Evolutionary conservation across 2,113 vertebrate genomes (phyloP).

Genomic region (Chrysemys picta): DNA sequence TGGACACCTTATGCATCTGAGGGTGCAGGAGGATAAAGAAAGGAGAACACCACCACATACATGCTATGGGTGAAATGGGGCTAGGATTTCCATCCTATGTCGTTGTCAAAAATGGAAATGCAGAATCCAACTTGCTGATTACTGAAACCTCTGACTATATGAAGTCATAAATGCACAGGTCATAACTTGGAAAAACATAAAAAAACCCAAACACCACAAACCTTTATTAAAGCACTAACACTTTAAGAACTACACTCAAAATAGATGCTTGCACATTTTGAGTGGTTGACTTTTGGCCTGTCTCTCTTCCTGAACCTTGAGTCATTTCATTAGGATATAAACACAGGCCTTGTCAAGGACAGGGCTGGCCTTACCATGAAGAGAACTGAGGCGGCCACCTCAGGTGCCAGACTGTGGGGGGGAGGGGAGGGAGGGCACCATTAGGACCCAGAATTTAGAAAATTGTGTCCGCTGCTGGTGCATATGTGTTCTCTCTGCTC

Average conservation of each 20-base stretch:
- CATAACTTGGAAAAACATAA: neutral
- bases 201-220: neutral
- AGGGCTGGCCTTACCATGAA: too few relatives aligned
- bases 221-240: slow-evolving; percentile 16
- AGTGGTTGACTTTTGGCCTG: neutral
- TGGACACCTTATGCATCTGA: too few relatives aligned
- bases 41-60: too few relatives aligned
- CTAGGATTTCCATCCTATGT: neutral
- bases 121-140: neutral
- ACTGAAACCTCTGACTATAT: neutral
- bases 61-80: neutral
- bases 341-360: neutral
- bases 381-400: too few relatives aligned
- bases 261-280: neutral
- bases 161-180: neutral
- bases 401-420: too few relatives aligned
- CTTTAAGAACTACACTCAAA: neutral
- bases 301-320: neutral
- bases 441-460: too few relatives aligned
- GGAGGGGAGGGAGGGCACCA: too few relatives aligned
- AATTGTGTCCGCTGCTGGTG: too few relatives aligned
- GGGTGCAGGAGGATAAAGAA: too few relatives aligned
- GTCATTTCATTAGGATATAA: neutral
- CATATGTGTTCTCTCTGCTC: too few relatives aligned
- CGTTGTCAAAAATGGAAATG: neutral